phyloP scores from a whole-genome alignment of 2,113 vertebrate species.

The Noturus placidus region DNA sequence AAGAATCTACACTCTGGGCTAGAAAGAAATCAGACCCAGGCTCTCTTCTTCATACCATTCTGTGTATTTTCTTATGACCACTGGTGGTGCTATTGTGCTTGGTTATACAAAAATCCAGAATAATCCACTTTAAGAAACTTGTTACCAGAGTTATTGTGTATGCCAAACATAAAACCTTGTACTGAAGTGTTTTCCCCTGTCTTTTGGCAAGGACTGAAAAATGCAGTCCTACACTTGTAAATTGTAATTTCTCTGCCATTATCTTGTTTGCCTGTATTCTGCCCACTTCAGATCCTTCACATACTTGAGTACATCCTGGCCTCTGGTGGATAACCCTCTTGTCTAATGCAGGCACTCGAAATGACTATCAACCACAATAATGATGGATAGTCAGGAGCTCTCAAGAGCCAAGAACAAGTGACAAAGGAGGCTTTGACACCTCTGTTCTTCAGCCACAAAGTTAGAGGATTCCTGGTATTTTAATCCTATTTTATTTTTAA shows the following conservation, averaged over 20 bases:
- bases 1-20: neutral
- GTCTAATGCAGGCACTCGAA: conserved; percentile 67
- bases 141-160: neutral
- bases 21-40: neutral
- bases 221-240: conserved; percentile 48
- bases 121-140: neutral
- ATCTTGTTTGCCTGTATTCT: conserved; percentile 75
- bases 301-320: conserved; percentile 54
- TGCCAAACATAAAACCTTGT: neutral
- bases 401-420: conserved; percentile 47
- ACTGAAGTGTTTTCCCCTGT: neutral
- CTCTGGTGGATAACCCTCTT: conserved; percentile 52
- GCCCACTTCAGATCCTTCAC: conserved; percentile 71
- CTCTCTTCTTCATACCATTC: neutral
- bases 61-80: neutral
- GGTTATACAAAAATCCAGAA: neutral
- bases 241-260: conserved; percentile 62
- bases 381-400: conserved; percentile 42
- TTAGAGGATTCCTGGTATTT: conserved; percentile 36
- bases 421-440: conserved; percentile 56
- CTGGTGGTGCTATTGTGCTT: neutral
- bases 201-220: neutral
- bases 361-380: conserved; percentile 68
- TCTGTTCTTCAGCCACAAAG: conserved; percentile 47
- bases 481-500: conserved; percentile 4